Percentiles rank a stretch among this genome's conserved stretches.
Conservation (phyloP, 2,888 invertebrate species). For the Branchipolynoe longqiensis region DNA sequence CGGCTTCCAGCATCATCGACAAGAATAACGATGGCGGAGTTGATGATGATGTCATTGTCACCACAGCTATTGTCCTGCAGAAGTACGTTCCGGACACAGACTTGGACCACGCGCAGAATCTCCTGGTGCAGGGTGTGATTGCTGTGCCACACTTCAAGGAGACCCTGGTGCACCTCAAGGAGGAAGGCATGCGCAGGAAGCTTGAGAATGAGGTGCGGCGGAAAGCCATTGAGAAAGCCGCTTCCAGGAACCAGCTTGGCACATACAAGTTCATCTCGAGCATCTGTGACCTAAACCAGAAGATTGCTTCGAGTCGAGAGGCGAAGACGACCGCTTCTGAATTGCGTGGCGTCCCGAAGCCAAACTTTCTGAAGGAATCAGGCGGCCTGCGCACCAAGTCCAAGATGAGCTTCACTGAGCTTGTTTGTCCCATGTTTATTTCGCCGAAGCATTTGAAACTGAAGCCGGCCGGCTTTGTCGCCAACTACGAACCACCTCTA, state of each 20-base stretch:
- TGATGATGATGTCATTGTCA: constrained; percentile 72
- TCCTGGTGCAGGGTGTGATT: constrained; percentile 73
- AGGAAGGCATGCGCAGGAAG: not conserved
- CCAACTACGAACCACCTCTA: constrained; percentile 74
- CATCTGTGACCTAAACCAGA: constrained; percentile 73
- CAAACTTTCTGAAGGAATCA: not conserved
- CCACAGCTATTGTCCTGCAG: constrained; percentile 71
- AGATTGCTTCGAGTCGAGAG: constrained; percentile 69
- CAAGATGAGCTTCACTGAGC: constrained; percentile 60
- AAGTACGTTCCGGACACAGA: constrained; percentile 72
- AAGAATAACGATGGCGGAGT: too few relatives aligned
- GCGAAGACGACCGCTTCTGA: not conserved
- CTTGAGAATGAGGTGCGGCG: not conserved
- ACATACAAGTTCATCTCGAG: constrained; percentile 71
- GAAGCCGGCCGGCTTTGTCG: constrained; percentile 23
- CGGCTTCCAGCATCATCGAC: too few relatives aligned
- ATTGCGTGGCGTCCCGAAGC: not conserved
- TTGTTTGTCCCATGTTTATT: constrained; percentile 72
- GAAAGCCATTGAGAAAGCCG: not conserved
- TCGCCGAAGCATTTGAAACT: constrained; percentile 72
- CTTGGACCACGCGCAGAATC: constrained; percentile 72
- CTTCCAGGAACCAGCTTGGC: not conserved
- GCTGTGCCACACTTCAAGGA: constrained; percentile 58
- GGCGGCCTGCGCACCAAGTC: not conserved
- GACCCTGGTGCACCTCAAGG: constrained; percentile 1